phyloP scores from a whole-genome alignment of 1,140 invertebrate genomes.

The Ceratina calcarata region DNA sequence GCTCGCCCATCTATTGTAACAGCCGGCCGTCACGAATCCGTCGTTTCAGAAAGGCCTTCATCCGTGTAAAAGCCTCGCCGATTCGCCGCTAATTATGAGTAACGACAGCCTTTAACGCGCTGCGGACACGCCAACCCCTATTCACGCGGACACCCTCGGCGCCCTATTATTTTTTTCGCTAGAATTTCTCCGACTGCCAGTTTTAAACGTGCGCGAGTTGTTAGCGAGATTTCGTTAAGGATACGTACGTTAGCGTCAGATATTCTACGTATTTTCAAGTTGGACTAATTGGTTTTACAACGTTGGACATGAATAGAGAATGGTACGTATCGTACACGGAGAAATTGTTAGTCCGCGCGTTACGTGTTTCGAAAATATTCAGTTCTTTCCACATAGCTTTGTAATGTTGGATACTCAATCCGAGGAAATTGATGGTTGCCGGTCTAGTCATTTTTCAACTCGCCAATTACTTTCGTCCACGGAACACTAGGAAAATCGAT shows the following conservation, averaged over 20 bases:
- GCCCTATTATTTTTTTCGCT: constrained; percentile 54
- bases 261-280: not conserved
- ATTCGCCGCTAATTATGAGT: constrained; percentile 75
- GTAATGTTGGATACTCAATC: not conserved
- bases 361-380: not conserved
- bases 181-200: constrained; percentile 44
- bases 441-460: not conserved
- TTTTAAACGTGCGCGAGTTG: constrained; percentile 27
- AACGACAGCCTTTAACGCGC: constrained; percentile 71
- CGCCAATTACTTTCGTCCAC: not conserved
- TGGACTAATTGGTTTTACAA: not conserved
- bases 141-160: constrained; percentile 28
- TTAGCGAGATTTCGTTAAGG: constrained; percentile 35
- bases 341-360: not conserved
- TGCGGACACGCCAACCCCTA: constrained; percentile 60
- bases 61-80: constrained; percentile 69
- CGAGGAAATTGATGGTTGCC: not conserved
- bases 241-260: not conserved
- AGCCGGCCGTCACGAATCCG: constrained; percentile 66
- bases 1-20: constrained; percentile 62
- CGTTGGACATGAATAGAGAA: not conserved
- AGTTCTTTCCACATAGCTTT: not conserved
- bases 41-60: constrained; percentile 68
- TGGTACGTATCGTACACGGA: not conserved
- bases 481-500: not conserved